phyloP scores from a whole-genome alignment of 2,113 vertebrate genomes.

The Etia nguti region DNA sequence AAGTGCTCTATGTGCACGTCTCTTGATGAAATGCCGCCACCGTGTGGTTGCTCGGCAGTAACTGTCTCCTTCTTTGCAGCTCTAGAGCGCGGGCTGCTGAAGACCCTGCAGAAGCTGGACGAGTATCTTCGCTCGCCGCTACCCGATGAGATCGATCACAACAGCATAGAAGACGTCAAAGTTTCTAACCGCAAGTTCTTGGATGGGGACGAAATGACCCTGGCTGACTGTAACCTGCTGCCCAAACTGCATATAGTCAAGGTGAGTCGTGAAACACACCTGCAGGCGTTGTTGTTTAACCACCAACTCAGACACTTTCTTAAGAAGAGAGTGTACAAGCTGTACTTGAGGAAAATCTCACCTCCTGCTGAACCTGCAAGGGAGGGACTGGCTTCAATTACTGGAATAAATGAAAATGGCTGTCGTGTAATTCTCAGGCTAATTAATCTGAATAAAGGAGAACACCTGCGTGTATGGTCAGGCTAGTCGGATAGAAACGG shows the following conservation, averaged over 20 bases:
- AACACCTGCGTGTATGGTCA: background rate
- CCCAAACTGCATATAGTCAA: constrained; percentile 98
- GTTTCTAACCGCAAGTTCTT: constrained; percentile 86
- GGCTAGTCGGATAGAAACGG: accelerated
- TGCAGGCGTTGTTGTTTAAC: background rate
- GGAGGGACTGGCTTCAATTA: background rate
- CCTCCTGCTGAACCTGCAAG: background rate
- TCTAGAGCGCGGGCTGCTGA: constrained; percentile 88
- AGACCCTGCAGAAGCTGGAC: constrained; percentile 94
- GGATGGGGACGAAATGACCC: constrained; percentile 94
- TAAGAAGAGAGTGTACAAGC: background rate
- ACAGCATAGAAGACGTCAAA: constrained; percentile 89
- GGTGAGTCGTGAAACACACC: constrained; percentile 57
- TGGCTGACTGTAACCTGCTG: constrained; percentile 95
- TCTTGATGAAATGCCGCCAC: constrained; percentile 53
- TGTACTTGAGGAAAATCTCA: accelerated
- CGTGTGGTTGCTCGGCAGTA: constrained; percentile 27
- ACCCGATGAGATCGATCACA: constrained; percentile 95
- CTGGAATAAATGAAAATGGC: background rate
- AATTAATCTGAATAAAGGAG: background rate
- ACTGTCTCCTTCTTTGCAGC: constrained; percentile 59
- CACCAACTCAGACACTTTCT: background rate
- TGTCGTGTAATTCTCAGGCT: background rate
- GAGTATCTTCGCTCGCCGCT: constrained; percentile 91
- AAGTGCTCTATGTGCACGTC: background rate